Evolutionary conservation across 2,113 vertebrate genomes (phyloP), one percentile per base, ranked within the genome.

Genomic region (Fregata magnificens): DNA sequence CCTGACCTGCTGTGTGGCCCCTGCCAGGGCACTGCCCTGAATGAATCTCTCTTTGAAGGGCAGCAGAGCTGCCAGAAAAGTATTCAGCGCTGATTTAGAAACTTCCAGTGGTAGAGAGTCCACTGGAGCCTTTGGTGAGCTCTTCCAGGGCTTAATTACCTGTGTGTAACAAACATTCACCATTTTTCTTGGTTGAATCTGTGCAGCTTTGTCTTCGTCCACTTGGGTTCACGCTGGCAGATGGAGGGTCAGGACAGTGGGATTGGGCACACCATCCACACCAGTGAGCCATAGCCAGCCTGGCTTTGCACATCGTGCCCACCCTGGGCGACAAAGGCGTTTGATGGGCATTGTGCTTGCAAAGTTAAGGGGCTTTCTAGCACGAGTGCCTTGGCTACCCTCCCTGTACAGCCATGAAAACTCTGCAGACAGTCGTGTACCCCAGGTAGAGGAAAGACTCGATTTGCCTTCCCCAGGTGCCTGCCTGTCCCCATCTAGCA

Each of bases 371-470:
- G 10, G 11, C 13, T 76, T 80, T 55, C 76, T 82, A 56, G 40
- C 18, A 29, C 13, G 6, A 13, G 16, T 49, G 20, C 32, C 7
- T 38, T 58, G 72, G 16, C 47, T 79, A 5, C 36, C 4, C 3
- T 45, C 34, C 26, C 7, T 62, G 18, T 62, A 26, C 28, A 88
- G 34, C 21, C 29, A 16, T 44, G 32, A 59, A 84, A 71, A 58
- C 0, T 0, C n/a, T 87, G 45, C 55, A 32, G 28, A 5, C 25
- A 56, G n/a, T 18, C 2, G 0, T 24, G 32, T 76, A 17, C 10
- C 14, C 15, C 29, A 8, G 31, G 31, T 10, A 67, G 44, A 76
- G 6, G 20, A 82, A 55, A 53, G 19, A 16, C 26, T 36, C 0
- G 0, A 5, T 82, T 74, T 86, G 66, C 44, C 32, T 40, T 90